These are phyloP conservation scores for Acronicta psi DNA, from an alignment of 2,888 invertebrate genomes.

Conservation along the genomic window DNA sequence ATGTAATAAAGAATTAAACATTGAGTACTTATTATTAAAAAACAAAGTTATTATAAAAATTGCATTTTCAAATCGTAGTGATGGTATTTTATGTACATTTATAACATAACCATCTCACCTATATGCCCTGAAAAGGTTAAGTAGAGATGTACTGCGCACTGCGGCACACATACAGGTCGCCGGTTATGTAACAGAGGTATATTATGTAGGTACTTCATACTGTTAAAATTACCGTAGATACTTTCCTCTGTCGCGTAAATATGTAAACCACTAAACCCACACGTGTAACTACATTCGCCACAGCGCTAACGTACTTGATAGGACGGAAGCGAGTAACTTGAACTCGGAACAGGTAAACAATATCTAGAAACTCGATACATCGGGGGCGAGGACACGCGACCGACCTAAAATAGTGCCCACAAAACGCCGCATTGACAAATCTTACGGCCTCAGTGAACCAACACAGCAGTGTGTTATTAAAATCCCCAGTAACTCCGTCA, in stretches of 20 bases:
- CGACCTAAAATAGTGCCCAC: conserved; percentile 84
- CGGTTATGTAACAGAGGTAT: too few species aligned
- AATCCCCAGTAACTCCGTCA: conserved; percentile 86
- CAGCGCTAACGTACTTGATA: conserved; percentile 19
- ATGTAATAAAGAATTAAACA: too few species aligned
- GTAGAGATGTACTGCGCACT: too few species aligned
- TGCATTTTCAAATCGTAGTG: too few species aligned
- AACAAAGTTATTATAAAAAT: too few species aligned
- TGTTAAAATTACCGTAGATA: too few species aligned
- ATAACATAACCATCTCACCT: too few species aligned
- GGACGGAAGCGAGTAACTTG: conserved; percentile 71
- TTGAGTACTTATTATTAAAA: too few species aligned
- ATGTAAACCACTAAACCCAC: background rate
- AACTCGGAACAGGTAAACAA: conserved; percentile 75
- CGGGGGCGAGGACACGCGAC: conserved; percentile 77
- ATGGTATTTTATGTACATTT: too few species aligned
- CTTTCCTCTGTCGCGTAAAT: background rate
- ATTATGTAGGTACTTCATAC: too few species aligned
- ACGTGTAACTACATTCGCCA: background rate
- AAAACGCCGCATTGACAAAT: conserved; percentile 87
- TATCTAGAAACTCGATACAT: conserved; percentile 78
- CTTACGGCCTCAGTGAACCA: conserved; percentile 86
- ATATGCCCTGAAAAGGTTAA: too few species aligned
- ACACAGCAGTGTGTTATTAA: conserved; percentile 88
- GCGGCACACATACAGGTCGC: too few species aligned